These are phyloP conservation scores for Dendrocincla fuliginosa DNA, from an alignment of 2,797 vertebrate species.

Conservation along the genomic window DNA sequence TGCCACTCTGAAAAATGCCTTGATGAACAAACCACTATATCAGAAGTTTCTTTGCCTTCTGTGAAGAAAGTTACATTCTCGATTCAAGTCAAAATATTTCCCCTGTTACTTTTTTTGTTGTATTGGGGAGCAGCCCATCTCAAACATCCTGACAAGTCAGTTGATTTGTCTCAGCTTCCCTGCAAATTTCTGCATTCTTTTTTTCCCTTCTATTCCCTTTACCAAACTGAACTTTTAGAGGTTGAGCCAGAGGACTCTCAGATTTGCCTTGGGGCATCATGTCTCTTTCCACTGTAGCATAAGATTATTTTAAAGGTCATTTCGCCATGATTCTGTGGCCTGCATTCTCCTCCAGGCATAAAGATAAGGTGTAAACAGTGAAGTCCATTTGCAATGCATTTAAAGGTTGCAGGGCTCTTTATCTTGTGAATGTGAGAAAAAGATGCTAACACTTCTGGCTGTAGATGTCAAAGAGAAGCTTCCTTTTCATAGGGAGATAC, in stretches of 20 bases:
- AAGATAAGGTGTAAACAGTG: background rate
- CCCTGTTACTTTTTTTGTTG: fast-evolving
- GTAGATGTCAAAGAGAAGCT: background rate
- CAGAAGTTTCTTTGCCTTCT: background rate
- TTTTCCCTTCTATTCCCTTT: background rate
- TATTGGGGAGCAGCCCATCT: background rate
- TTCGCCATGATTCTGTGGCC: background rate
- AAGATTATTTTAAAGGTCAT: slow-evolving; percentile 19
- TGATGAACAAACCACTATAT: background rate
- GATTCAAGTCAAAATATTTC: background rate
- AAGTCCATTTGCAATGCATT: slow-evolving; percentile 13
- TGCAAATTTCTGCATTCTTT: background rate
- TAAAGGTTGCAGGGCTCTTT: background rate
- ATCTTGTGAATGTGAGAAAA: background rate
- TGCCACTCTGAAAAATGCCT: background rate
- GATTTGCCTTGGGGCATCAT: background rate
- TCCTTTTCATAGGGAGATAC: background rate
- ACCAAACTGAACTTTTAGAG: background rate
- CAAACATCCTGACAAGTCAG: background rate
- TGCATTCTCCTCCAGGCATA: background rate
- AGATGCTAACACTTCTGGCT: background rate
- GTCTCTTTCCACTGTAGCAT: background rate
- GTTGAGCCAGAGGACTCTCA: background rate
- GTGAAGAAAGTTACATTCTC: background rate
- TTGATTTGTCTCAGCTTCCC: background rate